phyloP scores from a whole-genome alignment of 2,113 vertebrate species.

The Potamarius usumacintae region DNA sequence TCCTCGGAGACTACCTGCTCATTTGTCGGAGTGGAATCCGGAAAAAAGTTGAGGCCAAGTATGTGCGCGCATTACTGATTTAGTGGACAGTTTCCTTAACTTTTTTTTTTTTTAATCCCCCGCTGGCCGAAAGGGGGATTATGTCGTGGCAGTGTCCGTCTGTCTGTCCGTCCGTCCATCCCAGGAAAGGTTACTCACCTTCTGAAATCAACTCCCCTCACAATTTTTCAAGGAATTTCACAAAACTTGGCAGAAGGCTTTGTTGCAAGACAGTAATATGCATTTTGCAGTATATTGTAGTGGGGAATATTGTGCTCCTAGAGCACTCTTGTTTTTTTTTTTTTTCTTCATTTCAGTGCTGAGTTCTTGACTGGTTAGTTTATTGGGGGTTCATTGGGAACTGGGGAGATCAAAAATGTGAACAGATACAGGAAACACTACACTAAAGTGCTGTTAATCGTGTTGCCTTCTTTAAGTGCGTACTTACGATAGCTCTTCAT shows the following conservation, averaged over 20 bases:
- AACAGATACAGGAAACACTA: not conserved
- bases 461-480: not conserved
- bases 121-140: too few species aligned
- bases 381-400: not conserved
- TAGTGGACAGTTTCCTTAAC: slow-evolving; percentile 29
- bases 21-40: slow-evolving; percentile 86
- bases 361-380: not conserved
- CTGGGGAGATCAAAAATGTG: not conserved
- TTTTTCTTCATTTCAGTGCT: not conserved
- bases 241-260: too few species aligned
- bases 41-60: slow-evolving; percentile 76
- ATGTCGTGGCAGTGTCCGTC: too few species aligned
- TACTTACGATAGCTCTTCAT: slow-evolving; percentile 40
- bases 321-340: too few species aligned
- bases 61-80: slow-evolving; percentile 5
- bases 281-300: too few species aligned
- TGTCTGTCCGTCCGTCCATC: too few species aligned
- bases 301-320: too few species aligned
- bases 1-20: slow-evolving; percentile 88
- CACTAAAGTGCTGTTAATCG: not conserved
- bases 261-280: too few species aligned
- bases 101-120: not conserved
- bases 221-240: too few species aligned
- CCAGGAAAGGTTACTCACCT: too few species aligned
- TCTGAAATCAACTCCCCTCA: too few species aligned